These are phyloP conservation scores for Schrankia costaestrigalis DNA, from an alignment of 2,888 invertebrate genomes.

Conservation along the genomic window DNA sequence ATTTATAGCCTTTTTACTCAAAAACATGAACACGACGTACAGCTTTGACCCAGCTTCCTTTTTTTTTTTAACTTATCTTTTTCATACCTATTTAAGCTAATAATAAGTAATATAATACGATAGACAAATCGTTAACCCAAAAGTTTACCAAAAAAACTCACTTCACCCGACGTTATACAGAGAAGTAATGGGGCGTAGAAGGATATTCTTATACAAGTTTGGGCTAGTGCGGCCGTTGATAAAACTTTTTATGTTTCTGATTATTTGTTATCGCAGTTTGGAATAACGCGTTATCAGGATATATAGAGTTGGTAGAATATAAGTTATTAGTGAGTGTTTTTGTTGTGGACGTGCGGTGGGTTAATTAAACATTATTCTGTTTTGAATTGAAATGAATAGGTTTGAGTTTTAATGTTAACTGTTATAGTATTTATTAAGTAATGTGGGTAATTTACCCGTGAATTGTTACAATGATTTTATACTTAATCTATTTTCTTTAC, in stretches of 20 bases:
- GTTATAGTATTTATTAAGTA: no score
- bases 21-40: no score
- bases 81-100: slow-evolving; percentile 2
- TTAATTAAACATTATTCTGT: slow-evolving; percentile 8
- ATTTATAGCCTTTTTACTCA: background rate
- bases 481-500: no score
- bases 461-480: no score
- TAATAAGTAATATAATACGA: slow-evolving; percentile 32
- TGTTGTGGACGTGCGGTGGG: slow-evolving; percentile 7
- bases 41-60: background rate
- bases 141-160: slow-evolving; percentile 46
- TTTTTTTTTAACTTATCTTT: background rate
- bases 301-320: slow-evolving; percentile 9
- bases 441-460: no score
- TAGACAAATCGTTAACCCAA: slow-evolving; percentile 44
- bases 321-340: slow-evolving; percentile 10
- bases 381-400: no score
- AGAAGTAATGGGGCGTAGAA: slow-evolving; percentile 65
- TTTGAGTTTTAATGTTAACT: no score
- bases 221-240: slow-evolving; percentile 56
- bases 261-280: slow-evolving; percentile 61
- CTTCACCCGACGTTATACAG: slow-evolving; percentile 33
- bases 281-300: slow-evolving; percentile 42
- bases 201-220: slow-evolving; percentile 68
- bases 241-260: slow-evolving; percentile 75